Conservation (phyloP, 2,888 invertebrate species). For the Pristionchus maxplancki region DNA sequence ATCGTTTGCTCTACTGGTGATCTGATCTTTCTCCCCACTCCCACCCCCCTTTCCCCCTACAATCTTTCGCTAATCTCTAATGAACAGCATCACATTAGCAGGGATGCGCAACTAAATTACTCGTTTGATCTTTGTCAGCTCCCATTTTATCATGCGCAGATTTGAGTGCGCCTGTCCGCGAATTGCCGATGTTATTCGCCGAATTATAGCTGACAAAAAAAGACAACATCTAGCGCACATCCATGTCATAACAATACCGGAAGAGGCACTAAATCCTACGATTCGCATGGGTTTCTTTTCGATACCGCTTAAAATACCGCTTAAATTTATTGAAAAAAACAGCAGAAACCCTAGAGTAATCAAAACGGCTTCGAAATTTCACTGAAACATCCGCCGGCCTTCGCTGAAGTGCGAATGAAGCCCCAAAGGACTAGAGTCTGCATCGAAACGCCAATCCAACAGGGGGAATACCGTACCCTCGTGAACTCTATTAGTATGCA, state of each 20-base stretch:
- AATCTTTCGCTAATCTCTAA: conserved; percentile 20
- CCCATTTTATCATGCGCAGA: neutral
- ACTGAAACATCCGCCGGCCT: neutral
- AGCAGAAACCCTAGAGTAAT: neutral
- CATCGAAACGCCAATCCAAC: neutral
- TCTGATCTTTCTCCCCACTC: neutral
- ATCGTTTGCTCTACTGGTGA: neutral
- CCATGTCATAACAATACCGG: too few relatives aligned
- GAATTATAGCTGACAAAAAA: neutral
- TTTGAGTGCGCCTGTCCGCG: neutral
- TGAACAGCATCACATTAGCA: neutral
- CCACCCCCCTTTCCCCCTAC: neutral
- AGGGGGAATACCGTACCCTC: neutral
- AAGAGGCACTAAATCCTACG: too few relatives aligned
- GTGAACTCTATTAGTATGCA: neutral
- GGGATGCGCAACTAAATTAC: neutral
- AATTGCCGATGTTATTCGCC: neutral
- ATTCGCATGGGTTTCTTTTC: too few relatives aligned
- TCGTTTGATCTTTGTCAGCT: neutral
- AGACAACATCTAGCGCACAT: neutral
- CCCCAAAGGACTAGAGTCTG: neutral
- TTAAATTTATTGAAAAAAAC: too few relatives aligned
- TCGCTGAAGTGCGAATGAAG: neutral
- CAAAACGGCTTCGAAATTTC: neutral
- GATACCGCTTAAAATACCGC: too few relatives aligned